Evolutionary conservation across 2,797 vertebrate species (phyloP), one percentile per base, ranked within the genome.

Genomic region (Smutsia gigantea): DNA sequence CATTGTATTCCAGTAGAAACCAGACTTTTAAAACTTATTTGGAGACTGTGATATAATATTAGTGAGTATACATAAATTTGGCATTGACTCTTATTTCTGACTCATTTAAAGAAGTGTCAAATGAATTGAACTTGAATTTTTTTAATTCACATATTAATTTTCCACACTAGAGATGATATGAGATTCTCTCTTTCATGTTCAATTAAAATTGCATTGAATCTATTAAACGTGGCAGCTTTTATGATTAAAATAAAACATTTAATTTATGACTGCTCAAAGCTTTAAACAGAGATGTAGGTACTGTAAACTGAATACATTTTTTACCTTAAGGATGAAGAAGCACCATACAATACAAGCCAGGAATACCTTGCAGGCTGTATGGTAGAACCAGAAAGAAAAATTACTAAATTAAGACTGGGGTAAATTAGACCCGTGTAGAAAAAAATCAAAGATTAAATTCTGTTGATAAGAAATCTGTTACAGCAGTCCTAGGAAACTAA

Each of bases 171-270:
- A 63, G n/a, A 13, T 63, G 64, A 89, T 87, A 59, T 46, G 51
- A 81, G 13, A 53, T 9, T 84, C 23, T 86, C 37, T 27, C 15
- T 71, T 86, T 71, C 68, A 53, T 37, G 61, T 93, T 78, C 61
- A 90, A 86, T 61, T 59, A 66, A 93, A 96, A 42, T 55, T 53
- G 7, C 34, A n/a, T 61, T 90, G 68, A 86, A 66, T 3, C 9
- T 96, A 53, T 90, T 72, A 93, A 74, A 66, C 31, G 27, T 90
- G 81, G 10, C 51, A 79, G 55, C 53, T 86, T 86, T 88, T 59
- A 71, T 72, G 51, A 49, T 90, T 78, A 86, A 74, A 49, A 72
- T 81, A 90, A 81, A 74, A 81, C 49, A 90, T 59, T 90, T 81
- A 57, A 55, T 31, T 49, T 93, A 81, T 74, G n/a, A 21, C 3